Conservation (phyloP, 2,797 vertebrate species). For the Selene dorsalis region DNA sequence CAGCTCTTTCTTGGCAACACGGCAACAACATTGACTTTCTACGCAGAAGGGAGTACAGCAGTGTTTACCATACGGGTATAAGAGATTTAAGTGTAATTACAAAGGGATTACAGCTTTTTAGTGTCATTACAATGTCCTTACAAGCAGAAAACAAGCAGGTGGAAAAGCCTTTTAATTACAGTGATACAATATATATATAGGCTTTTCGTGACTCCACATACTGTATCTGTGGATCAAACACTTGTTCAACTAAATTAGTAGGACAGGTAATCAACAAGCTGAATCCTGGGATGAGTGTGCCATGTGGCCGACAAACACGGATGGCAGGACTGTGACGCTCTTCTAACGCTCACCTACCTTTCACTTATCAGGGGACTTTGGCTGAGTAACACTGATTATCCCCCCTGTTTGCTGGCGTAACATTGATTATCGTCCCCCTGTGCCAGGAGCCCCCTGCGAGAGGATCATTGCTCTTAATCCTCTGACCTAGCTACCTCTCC, state of each 20-base stretch:
- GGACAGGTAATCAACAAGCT: conserved; percentile 33
- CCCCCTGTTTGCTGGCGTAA: conserved; percentile 76
- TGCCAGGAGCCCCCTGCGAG: conserved; percentile 79
- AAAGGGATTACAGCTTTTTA: conserved; percentile 34
- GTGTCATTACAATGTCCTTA: conserved; percentile 21
- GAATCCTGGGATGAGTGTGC: conserved; percentile 29
- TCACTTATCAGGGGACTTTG: conserved; percentile 72
- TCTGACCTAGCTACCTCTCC: conserved; percentile 80
- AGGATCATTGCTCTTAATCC: conserved; percentile 85
- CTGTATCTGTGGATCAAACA: conserved; percentile 9
- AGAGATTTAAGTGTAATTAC: conserved; percentile 34
- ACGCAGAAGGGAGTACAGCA: conserved; percentile 17
- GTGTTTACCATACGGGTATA: conserved; percentile 12
- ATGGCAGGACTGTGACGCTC: conserved; percentile 30
- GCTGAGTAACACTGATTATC: conserved; percentile 79
- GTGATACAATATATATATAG: background rate
- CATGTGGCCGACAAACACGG: conserved; percentile 20
- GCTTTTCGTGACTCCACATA: conserved; percentile 1
- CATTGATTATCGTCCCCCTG: conserved; percentile 78
- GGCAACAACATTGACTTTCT: conserved; percentile 27
- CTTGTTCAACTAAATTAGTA: conserved; percentile 35
- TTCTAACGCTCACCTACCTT: conserved; percentile 49
- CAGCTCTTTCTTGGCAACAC: conserved; percentile 46
- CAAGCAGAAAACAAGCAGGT: conserved; percentile 17
- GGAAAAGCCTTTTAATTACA: background rate